Evolutionary conservation across 1,140 invertebrate genomes (phyloP), one percentile per base, ranked within the genome.

Genomic region (Penaeus japonicus): DNA sequence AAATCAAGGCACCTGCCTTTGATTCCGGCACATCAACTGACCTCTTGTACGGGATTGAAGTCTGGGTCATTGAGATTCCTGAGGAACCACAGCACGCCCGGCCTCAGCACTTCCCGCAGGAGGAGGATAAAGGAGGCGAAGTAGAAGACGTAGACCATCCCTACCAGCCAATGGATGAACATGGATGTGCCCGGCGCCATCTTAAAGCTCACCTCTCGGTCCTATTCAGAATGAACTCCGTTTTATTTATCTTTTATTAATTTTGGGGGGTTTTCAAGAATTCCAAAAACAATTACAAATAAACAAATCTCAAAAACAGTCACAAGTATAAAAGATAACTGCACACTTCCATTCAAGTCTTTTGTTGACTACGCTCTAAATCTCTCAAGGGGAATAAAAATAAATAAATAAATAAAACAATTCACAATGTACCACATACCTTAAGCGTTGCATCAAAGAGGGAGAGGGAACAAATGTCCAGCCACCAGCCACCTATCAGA

Each of bases 121-220:
- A 99, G 93, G 0, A 99, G 94, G 57, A 99, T 97, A 92, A 99
- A 99, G 0, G 98, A 99, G 15, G 98, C 99, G 92, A 99, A 99
- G 93, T 99, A 99, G 93, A 99, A 99, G 22, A 99, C 98, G 92
- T 99, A 99, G 1, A 99, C 96, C 98, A 99, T 99, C 82, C 98
- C 98, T n/a, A 98, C 96, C 17, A 99, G 94, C 99, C 99, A 99
- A 93, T 99, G 98, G 80, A 99, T 96, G 92, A 99, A 99, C 94
- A 99, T 97, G 0, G 97, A 98, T 0, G 98, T 99, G 65, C 97
- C 97, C 0, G 99, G 98, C 0, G 97, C 96, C 0, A 95, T 94
- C 89, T 95, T 95, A 90, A 99, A 98, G 89, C 96, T 97, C 0
- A 95, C 94, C 92, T 98, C 96, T 70, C 98, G 92, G 85, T 94